Evolutionary conservation across 2,797 vertebrate genomes (phyloP).

Genomic region (Paratrypauchen microcephalus): DNA sequence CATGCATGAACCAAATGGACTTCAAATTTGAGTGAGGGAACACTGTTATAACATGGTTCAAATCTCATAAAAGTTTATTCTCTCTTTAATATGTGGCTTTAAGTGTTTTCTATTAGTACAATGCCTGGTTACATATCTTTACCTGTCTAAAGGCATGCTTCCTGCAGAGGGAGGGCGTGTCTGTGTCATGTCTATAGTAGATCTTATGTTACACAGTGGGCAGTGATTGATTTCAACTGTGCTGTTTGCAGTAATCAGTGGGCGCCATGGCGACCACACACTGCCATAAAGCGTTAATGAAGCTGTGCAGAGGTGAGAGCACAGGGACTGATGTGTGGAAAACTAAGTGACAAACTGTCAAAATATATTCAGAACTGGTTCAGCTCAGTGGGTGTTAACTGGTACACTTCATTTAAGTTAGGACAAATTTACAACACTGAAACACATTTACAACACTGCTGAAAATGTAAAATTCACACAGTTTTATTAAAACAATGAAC

Average conservation of each 20-base stretch:
- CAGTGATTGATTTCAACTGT: conserved; percentile 1
- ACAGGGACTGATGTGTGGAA: conserved; percentile 17
- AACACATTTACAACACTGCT: neutral
- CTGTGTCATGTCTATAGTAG: neutral
- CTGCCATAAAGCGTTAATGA: conserved; percentile 25
- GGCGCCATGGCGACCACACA: conserved; percentile 7
- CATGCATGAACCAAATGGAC: no score
- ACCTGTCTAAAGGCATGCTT: neutral
- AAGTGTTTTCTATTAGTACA: no score
- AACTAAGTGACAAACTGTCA: conserved; percentile 15
- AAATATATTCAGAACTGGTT: neutral
- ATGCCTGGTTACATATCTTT: neutral
- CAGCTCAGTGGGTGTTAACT: neutral
- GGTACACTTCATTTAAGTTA: neutral
- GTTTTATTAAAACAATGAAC: neutral
- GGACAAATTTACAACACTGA: neutral
- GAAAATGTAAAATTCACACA: neutral
- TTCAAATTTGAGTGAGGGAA: no score
- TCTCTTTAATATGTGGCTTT: no score
- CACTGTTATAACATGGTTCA: no score
- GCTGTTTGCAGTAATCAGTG: conserved; percentile 18
- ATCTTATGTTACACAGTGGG: neutral
- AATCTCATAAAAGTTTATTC: no score
- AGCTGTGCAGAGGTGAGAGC: conserved; percentile 20
- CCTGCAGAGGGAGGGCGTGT: neutral